phyloP scores from a whole-genome alignment of 2,797 vertebrate genomes.

The Prionace glauca region DNA sequence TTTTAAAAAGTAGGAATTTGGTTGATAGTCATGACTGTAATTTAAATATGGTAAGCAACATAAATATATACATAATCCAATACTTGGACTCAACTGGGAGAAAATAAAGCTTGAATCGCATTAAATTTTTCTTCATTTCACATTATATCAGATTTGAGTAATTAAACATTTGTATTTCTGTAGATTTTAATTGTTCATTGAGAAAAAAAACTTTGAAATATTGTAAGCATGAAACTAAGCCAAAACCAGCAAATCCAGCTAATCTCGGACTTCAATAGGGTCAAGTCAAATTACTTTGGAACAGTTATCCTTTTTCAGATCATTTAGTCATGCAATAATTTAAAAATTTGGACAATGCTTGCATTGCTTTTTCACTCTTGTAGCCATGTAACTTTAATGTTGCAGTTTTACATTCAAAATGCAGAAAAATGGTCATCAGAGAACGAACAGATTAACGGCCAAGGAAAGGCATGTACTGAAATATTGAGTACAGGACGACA shows the following conservation, averaged over 20 bases:
- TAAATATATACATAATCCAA: not conserved
- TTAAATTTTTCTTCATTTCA: not conserved
- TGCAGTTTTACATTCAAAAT: not conserved
- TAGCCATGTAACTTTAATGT: not conserved
- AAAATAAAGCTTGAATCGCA: not conserved
- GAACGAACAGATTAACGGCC: not conserved
- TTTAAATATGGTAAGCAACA: not conserved
- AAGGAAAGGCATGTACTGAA: not conserved
- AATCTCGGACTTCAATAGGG: not conserved
- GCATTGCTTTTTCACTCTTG: not conserved
- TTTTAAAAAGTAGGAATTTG: not conserved
- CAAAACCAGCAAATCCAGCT: not conserved
- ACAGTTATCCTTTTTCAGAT: not conserved
- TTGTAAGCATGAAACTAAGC: not conserved
- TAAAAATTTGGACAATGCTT: not conserved
- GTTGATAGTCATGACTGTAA: not conserved
- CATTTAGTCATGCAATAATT: not conserved
- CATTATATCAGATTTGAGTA: not conserved
- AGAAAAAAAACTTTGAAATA: not conserved
- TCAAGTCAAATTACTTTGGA: not conserved
- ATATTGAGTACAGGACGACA: not conserved
- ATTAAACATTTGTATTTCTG: not conserved
- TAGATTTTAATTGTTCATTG: not conserved
- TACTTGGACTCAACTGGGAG: not conserved
- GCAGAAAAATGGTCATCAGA: not conserved